Evolutionary conservation across 2,113 vertebrate species (phyloP).

Genomic region (Dermatemys mawii): DNA sequence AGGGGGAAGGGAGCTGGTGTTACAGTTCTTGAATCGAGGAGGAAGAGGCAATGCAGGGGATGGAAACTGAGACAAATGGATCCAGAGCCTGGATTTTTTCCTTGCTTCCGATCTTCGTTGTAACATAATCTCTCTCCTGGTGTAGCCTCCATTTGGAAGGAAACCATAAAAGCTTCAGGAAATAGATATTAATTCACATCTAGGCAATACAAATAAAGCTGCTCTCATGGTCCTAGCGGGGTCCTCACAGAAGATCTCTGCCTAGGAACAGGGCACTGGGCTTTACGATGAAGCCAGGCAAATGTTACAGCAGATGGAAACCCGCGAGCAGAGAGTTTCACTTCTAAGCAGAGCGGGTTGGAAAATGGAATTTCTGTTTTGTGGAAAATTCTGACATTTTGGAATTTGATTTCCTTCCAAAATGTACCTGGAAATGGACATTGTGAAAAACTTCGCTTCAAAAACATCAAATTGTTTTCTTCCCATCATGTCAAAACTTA

Average conservation of each 20-base stretch:
- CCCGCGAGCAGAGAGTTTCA: not conserved
- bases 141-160: slow-evolving; percentile 57
- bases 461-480: not conserved
- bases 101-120: slow-evolving; percentile 18
- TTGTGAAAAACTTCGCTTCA: not conserved
- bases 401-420: not conserved
- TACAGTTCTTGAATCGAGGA: not conserved
- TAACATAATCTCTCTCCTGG: slow-evolving; percentile 55
- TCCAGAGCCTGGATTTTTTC: not conserved
- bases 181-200: slow-evolving; percentile 68
- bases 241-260: not conserved
- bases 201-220: slow-evolving; percentile 49
- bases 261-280: not conserved
- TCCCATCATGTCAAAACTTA: not conserved
- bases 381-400: not conserved
- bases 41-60: not conserved
- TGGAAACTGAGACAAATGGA: not conserved
- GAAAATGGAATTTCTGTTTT: not conserved
- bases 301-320: not conserved
- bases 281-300: not conserved
- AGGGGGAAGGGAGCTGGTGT: not conserved
- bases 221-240: not conserved
- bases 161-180: slow-evolving; percentile 69
- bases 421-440: not conserved
- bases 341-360: not conserved